Evolutionary conservation across 2,888 invertebrate species (phyloP).

Genomic region (Bimastos eiseni): DNA sequence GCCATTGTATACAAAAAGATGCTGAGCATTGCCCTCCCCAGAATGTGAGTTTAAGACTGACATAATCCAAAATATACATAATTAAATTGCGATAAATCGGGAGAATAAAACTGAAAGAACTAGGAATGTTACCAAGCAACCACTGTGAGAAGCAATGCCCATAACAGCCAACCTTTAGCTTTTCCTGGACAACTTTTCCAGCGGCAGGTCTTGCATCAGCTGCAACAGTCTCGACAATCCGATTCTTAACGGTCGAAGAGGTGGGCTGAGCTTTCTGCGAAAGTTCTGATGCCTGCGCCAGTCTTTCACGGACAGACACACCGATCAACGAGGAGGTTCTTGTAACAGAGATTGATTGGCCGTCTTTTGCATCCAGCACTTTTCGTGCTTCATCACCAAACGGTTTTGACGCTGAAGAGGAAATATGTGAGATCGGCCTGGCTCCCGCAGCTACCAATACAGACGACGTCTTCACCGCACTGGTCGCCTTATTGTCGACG

Average conservation of each 20-base stretch:
- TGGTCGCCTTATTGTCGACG: neutral
- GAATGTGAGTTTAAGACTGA: too few species aligned
- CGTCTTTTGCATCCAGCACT: neutral
- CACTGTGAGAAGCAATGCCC: neutral
- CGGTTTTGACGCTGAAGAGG: neutral
- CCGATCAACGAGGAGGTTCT: neutral
- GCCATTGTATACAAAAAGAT: too few species aligned
- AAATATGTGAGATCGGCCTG: neutral
- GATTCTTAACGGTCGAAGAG: neutral
- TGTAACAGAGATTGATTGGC: neutral
- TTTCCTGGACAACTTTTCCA: constrained; percentile 23
- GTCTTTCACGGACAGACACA: neutral
- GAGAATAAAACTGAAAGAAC: too few species aligned
- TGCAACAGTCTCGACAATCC: neutral
- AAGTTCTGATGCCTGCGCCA: neutral
- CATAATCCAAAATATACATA: too few species aligned
- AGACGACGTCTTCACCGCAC: neutral
- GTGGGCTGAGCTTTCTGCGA: neutral
- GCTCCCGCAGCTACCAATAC: neutral
- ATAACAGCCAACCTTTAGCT: neutral
- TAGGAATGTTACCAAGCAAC: neutral
- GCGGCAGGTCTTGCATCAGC: neutral
- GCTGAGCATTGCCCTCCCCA: too few species aligned
- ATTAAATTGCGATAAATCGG: too few species aligned
- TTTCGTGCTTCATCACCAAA: neutral